Evolutionary conservation across 2,888 invertebrate genomes (phyloP).

Genomic region (Aelia acuminata): DNA sequence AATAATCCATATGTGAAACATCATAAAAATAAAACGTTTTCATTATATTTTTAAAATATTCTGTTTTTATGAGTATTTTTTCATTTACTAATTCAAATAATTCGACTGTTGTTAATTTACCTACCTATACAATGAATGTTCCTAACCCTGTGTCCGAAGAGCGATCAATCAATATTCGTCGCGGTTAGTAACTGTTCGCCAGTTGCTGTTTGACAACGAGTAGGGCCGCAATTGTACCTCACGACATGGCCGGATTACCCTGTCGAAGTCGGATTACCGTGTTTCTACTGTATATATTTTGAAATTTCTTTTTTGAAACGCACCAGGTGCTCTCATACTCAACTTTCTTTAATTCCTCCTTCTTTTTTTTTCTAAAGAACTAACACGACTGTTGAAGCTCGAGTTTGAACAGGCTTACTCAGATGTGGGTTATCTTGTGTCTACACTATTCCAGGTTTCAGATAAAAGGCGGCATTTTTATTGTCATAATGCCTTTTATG

Average conservation of each 20-base stretch:
- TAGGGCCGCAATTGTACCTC: too few relatives aligned
- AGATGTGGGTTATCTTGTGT: slow-evolving; percentile 8
- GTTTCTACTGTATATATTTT: too few relatives aligned
- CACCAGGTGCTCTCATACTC: not conserved
- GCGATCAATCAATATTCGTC: not conserved
- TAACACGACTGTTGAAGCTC: not conserved
- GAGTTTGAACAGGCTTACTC: not conserved
- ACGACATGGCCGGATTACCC: too few relatives aligned
- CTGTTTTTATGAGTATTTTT: too few relatives aligned
- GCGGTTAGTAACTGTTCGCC: not conserved
- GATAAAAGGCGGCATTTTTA: slow-evolving; percentile 24
- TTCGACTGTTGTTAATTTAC: not conserved
- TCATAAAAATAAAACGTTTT: too few relatives aligned
- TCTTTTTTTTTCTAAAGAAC: too few relatives aligned
- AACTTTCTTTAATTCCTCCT: not conserved
- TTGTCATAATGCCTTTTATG: not conserved
- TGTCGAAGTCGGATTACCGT: too few relatives aligned
- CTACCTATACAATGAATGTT: not conserved
- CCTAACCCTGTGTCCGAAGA: not conserved
- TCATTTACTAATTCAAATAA: too few relatives aligned
- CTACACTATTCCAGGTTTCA: not conserved
- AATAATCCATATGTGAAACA: too few relatives aligned
- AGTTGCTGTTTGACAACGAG: slow-evolving; percentile 1
- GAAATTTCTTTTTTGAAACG: not conserved
- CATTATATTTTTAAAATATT: too few relatives aligned